These are phyloP conservation scores for Cyclophora punctaria DNA, from an alignment of 2,888 invertebrate genomes.

Conservation along the genomic window DNA sequence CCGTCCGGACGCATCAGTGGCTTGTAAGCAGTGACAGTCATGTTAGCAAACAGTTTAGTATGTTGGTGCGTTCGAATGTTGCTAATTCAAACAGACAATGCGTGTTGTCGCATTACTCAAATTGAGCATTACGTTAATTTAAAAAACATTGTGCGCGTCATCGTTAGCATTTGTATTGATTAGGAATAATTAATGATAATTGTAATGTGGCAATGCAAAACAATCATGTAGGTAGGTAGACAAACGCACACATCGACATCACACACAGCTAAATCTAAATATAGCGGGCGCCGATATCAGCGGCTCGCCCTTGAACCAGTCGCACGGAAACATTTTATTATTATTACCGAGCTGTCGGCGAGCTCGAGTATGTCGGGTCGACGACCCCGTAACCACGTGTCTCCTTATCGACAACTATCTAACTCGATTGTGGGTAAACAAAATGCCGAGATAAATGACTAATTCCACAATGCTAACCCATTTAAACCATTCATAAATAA, in stretches of 20 bases:
- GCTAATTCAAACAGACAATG: too few relatives aligned
- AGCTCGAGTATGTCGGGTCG: conserved; percentile 73
- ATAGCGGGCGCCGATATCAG: conserved; percentile 75
- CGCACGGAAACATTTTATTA: conserved; percentile 76
- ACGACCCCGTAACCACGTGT: conserved; percentile 72
- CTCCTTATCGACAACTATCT: conserved; percentile 76
- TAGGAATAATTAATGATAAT: neutral
- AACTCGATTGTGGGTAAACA: conserved; percentile 75
- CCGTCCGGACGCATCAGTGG: too few relatives aligned
- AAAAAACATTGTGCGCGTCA: neutral
- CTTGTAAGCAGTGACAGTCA: neutral
- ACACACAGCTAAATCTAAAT: conserved; percentile 73
- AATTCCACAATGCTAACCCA: conserved; percentile 66
- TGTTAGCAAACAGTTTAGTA: neutral
- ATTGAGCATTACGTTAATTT: too few relatives aligned
- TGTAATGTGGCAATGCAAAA: conserved; percentile 30
- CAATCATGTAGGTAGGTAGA: conserved; percentile 44
- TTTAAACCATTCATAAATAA: conserved; percentile 67
- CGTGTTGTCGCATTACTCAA: too few relatives aligned
- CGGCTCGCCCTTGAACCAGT: conserved; percentile 76
- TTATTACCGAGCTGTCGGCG: conserved; percentile 75
- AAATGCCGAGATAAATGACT: conserved; percentile 72
- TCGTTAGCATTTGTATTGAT: conserved; percentile 3
- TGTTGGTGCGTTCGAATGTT: neutral
- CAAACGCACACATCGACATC: conserved; percentile 53